These are phyloP conservation scores for Bombus waltoni DNA, from an alignment of 1,140 invertebrate genomes.

Conservation along the genomic window DNA sequence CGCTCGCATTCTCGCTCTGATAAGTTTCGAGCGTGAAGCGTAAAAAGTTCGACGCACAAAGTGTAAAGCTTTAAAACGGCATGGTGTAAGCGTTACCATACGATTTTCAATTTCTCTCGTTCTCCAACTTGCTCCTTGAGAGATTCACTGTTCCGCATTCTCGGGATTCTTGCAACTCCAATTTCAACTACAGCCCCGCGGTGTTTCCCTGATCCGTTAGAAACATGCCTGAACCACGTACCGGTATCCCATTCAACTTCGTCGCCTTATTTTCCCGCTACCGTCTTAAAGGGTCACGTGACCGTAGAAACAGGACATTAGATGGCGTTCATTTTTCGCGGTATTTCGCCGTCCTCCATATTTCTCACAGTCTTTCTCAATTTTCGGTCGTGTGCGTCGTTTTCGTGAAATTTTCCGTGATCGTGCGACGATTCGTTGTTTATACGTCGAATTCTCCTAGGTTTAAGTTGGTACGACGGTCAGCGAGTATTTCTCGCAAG, in stretches of 20 bases:
- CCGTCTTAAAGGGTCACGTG: not conserved
- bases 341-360: too few relatives aligned
- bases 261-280: not conserved
- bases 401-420: not conserved
- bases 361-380: not conserved
- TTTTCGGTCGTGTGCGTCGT: not conserved
- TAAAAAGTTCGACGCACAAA: not conserved
- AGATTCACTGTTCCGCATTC: constrained; percentile 31
- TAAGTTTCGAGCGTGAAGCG: not conserved
- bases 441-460: too few relatives aligned
- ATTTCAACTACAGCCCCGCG: constrained; percentile 24
- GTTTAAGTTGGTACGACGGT: too few relatives aligned
- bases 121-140: constrained; percentile 20
- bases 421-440: constrained; percentile 11
- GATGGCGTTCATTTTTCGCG: constrained; percentile 1
- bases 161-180: constrained; percentile 30
- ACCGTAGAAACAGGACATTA: not conserved
- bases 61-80: not conserved
- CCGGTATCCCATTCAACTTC: not conserved
- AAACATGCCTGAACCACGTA: not conserved
- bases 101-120: constrained; percentile 41
- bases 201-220: constrained; percentile 17
- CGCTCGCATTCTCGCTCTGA: not conserved
- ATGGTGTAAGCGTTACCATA: not conserved
- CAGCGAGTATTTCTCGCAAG: too few relatives aligned